Evolutionary conservation across 2,888 invertebrate genomes (phyloP).

Genomic region (Choristoneura rosaceana): DNA sequence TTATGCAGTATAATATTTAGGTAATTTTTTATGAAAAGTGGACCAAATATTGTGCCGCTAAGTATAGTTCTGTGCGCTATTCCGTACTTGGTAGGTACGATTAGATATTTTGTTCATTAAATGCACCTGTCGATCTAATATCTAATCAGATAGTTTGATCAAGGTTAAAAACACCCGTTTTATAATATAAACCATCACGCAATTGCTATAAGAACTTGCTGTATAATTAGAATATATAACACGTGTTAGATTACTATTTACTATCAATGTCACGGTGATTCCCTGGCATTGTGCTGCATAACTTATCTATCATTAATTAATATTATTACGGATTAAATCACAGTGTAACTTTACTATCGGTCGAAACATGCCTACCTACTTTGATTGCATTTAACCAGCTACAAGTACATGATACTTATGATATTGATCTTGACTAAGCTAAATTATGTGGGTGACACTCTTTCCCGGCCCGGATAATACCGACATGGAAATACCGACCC

Average conservation of each 20-base stretch:
- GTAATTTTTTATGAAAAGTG: too few relatives aligned
- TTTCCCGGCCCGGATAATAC: too few relatives aligned
- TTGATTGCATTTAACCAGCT: too few relatives aligned
- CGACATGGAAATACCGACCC: too few relatives aligned
- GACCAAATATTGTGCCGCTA: too few relatives aligned
- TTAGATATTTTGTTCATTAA: too few relatives aligned
- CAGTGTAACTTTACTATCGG: neutral
- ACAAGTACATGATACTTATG: too few relatives aligned
- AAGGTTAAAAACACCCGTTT: neutral
- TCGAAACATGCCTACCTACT: neutral
- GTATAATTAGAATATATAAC: neutral
- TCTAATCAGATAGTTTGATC: neutral
- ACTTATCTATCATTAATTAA: neutral
- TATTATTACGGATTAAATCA: constrained; percentile 1
- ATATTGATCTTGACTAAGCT: too few relatives aligned
- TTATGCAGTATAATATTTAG: too few relatives aligned
- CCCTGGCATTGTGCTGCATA: neutral
- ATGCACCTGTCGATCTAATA: neutral
- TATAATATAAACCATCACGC: neutral
- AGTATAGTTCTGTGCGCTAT: too few relatives aligned
- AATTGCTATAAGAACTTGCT: neutral
- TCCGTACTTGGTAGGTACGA: too few relatives aligned
- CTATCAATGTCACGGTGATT: constrained; percentile 7
- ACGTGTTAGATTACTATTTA: neutral
- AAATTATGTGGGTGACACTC: too few relatives aligned